Evolutionary conservation across 1,140 invertebrate species (phyloP), one percentile per base, ranked within the genome.

Genomic region (Lineus longissimus): DNA sequence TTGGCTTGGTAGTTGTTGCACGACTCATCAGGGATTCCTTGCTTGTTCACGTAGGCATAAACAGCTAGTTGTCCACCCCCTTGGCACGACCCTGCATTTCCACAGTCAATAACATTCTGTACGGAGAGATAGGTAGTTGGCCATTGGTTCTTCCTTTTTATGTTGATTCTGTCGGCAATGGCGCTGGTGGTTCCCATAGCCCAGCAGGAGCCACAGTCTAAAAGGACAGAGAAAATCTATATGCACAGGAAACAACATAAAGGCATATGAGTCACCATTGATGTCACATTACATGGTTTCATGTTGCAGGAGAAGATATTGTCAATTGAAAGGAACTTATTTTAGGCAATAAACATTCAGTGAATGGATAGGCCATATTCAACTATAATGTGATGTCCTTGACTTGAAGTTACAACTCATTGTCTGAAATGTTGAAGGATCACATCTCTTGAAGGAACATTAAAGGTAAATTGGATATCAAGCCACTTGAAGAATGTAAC

Each of bases 201-300:
- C 84, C 84, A 85, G 62, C 84, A 85, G 2, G 84, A 85, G 19
- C 84, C 84, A 76, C 84, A 85, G 63, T 85, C 83, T 85, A 57
- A 59, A 57, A 51, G 29, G 58, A 67, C 43, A 40, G n/a, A 62
- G 43, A 47, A 25, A 2, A 2, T 31, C 2, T 55, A 40, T 11
- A 23, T 57, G 33, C 33, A 36, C 15, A 7, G 33, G 4, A 15
- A 15, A 51, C 15, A 15, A 25, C 33, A 22, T 45, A 17, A 15
- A 29, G 29, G n/a, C 31, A 11, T 62, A 9, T n/a, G 15, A 47
- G n/a, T 47, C 23, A 47, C 23, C 2, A 47, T 25, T 2, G 15
- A 7, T 43, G 13, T 17, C 17, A 23, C 43, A 23, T 36, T 4
- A 36, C 33, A 36, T 7, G 33, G 33, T 15, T 15, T 7, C 33